Percentiles rank a stretch among this genome's conserved stretches.
phyloP scores from a whole-genome alignment of 2,888 invertebrate genomes.

The Boloria selene region DNA sequence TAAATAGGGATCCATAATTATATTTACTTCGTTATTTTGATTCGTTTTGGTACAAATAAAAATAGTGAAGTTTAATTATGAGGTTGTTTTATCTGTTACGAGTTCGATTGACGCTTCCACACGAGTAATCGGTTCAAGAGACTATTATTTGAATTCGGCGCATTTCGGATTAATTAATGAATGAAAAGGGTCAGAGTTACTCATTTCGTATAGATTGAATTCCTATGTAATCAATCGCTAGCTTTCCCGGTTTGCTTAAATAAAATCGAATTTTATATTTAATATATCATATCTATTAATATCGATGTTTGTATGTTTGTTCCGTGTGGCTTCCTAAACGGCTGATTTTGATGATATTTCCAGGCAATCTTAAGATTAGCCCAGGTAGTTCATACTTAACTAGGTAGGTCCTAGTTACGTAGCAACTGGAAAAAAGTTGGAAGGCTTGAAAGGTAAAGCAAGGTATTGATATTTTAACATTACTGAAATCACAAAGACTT shows the following conservation, averaged over 20 bases:
- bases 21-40: background rate
- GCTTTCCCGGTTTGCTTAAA: slow-evolving; percentile 39
- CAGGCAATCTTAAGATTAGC: no score
- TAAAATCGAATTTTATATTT: slow-evolving; percentile 8
- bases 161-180: slow-evolving; percentile 75
- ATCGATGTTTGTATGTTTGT: no score
- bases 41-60: slow-evolving; percentile 20
- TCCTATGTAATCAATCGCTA: slow-evolving; percentile 60
- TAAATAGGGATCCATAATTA: background rate
- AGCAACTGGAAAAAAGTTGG: no score
- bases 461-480: no score
- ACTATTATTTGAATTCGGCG: slow-evolving; percentile 68
- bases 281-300: background rate
- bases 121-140: slow-evolving; percentile 68
- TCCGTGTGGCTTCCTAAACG: no score
- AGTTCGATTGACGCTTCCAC: slow-evolving; percentile 64
- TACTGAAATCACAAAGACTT: no score
- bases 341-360: no score
- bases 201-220: slow-evolving; percentile 66
- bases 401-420: no score
- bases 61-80: slow-evolving; percentile 44
- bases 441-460: no score
- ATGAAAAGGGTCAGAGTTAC: slow-evolving; percentile 73
- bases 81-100: slow-evolving; percentile 51
- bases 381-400: no score